phyloP scores from a whole-genome alignment of 2,888 invertebrate species.

The Cephus pygmeus region DNA sequence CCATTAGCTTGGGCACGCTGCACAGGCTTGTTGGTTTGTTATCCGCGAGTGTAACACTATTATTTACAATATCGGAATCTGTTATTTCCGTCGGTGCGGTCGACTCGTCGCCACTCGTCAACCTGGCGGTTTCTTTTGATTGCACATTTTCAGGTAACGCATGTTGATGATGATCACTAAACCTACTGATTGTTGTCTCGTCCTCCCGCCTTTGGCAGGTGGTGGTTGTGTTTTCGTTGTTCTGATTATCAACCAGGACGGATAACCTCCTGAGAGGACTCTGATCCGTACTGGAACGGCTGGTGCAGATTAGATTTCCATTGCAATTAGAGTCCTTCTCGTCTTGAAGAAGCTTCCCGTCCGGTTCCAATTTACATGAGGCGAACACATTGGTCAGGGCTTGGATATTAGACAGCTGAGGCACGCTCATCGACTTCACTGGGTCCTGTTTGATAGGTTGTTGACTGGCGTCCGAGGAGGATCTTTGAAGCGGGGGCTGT shows the following conservation, averaged over 20 bases:
- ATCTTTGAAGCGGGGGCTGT: conserved; percentile 28
- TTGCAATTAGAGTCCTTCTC: background rate
- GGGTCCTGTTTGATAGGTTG: conserved; percentile 26
- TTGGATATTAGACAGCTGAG: conserved; percentile 42
- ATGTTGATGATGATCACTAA: conserved; percentile 36
- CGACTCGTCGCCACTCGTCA: conserved; percentile 27
- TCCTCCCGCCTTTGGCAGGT: conserved; percentile 3
- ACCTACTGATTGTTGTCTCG: conserved; percentile 25
- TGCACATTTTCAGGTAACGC: conserved; percentile 45
- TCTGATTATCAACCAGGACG: conserved; percentile 12
- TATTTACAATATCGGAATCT: conserved; percentile 31
- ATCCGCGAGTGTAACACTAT: background rate
- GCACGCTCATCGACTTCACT: conserved; percentile 43
- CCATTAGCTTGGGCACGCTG: conserved; percentile 42
- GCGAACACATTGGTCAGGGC: conserved; percentile 34
- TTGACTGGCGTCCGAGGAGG: conserved; percentile 31
- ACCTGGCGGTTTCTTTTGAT: conserved; percentile 35
- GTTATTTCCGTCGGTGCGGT: conserved; percentile 23
- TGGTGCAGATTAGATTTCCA: conserved; percentile 1
- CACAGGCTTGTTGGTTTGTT: conserved; percentile 26
- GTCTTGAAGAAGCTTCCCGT: background rate
- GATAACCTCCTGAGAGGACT: background rate
- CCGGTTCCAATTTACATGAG: conserved; percentile 31
- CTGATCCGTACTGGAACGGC: conserved; percentile 4
- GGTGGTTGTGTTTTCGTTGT: conserved; percentile 12